Base-by-base conservation (phyloP, 2,797 vertebrate species). In the Silurus aristotelis region DNA sequence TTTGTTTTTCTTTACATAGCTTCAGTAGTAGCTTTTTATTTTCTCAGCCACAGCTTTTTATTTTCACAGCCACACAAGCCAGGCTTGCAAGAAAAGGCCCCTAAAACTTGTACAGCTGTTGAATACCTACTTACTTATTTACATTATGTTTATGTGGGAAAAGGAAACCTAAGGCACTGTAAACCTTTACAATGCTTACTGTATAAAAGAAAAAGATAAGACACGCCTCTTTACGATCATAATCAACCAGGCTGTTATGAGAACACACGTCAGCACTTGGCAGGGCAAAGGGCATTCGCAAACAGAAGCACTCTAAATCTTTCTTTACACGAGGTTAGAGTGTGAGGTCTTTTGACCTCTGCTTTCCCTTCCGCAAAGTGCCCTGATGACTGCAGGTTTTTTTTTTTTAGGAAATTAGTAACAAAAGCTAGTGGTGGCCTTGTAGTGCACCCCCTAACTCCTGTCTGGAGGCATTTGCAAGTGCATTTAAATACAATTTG, bases 401-500 rank as follows among this genome's bases (percentile, higher is more conserved):
- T 38, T 60, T 27, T 38, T 25, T 70, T 76, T 60, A 20, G 66
- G 64, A 72, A 77, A 7, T 20, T 15, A 80, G 63, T 13, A 52
- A 22, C 63, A 20, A 80, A 67, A 52, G 78, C 31, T 27, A 27
- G 43, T 52, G 7, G 60, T 52, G 78, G 22, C 78, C 22, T 17
- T 64, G 60, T 22, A 27, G 61, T 64, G 20, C 77, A 64, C 13
- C 38, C 27, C 60, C 4, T 20, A 48, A 14, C 43, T 56, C 48
- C 79, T 78, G 43, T 31, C 17, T 68, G 66, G 64, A 83, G 19
- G 2, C 4, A 91, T 92, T 92, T 94, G 92, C 89, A 93, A 92
- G 88, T 71, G 58, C 77, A 88, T 73, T 84, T 73, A 87, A 86
- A 87, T 86, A 71, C 60, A 71, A 94, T 94, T 95, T 95, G 94